Conservation (phyloP, 92 coral and sea anemone genomes). For the Metridium senile region DNA sequence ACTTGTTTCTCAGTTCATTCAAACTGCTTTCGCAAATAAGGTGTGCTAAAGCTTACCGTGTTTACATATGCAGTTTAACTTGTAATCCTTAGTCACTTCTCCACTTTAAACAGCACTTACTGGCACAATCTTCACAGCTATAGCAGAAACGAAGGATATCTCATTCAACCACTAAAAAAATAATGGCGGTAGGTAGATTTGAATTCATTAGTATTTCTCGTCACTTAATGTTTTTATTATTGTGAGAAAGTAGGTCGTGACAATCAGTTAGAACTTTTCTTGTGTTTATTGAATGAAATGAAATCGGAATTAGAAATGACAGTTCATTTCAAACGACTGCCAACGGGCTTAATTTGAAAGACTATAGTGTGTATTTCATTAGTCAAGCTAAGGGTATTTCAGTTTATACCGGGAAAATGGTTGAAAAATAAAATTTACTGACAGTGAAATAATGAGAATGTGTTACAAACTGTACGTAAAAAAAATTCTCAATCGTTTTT, state of each 20-base stretch:
- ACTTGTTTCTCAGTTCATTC: neutral
- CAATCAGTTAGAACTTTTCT: neutral
- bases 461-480: neutral
- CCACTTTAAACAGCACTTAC: neutral
- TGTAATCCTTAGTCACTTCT: slow-evolving; percentile 1
- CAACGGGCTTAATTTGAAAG: neutral
- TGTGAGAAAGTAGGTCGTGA: neutral
- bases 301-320: neutral
- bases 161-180: neutral
- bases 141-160: neutral
- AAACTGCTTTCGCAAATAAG: neutral
- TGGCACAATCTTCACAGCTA: neutral
- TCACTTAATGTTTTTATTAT: neutral
- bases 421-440: neutral
- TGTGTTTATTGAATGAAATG: neutral
- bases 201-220: neutral
- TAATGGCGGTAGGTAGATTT: slow-evolving; percentile 2
- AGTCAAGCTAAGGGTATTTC: too few relatives aligned
- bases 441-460: neutral
- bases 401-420: too few relatives aligned
- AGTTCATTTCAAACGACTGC: neutral
- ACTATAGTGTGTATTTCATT: neutral
- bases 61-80: slow-evolving; percentile 1
- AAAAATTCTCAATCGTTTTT: neutral
- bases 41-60: neutral